Evolutionary conservation across 2,113 vertebrate genomes (phyloP), one percentile per base, ranked within the genome.

Genomic region (Candoia aspera): DNA sequence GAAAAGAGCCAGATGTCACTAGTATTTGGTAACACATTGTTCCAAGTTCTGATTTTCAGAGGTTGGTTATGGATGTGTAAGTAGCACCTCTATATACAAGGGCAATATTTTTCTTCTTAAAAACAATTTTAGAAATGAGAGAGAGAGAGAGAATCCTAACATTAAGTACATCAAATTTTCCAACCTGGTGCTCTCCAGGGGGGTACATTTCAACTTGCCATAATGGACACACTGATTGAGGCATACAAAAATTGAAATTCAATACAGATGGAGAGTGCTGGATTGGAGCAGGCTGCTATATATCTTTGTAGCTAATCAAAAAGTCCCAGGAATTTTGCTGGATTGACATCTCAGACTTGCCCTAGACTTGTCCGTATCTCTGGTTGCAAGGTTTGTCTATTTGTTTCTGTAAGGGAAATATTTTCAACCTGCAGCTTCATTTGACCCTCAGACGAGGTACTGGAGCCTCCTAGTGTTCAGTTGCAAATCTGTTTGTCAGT

Each of bases 381-480:
- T 59, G 24, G 26, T 13, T 62, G 8, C 11, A 42, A 26, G 8
- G 49, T 53, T 23, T 84, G 9, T 33, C 91, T 0, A 0, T 19
- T 0, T 89, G 1, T 0, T 3, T 23, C 42, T 46, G 0, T 0
- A 88, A 15, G 2, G 90, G 2, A 91, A 0, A 55, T 93, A 86
- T 90, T 87, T 87, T n/a, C 92, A 37, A 92, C 87, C n/a, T 73
- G 54, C 92, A n/a, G 42, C 0, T 90, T 92, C 84, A 24, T 88
- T 93, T 59, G 0, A 19, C 54, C 92, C 88, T 96, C 93, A 87
- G 92, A 42, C 94, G 96, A 96, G 96, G 89, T 94, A 46, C 91
- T 94, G 73, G 95, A 95, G 95, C 96, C 95, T 96, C 93, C 96
- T 96, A 92, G 95, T 84, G 95, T 96, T 59, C 92, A 93, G 37